phyloP scores from a whole-genome alignment of 1,140 invertebrate genomes.

The Drosophila lacteicornis region DNA sequence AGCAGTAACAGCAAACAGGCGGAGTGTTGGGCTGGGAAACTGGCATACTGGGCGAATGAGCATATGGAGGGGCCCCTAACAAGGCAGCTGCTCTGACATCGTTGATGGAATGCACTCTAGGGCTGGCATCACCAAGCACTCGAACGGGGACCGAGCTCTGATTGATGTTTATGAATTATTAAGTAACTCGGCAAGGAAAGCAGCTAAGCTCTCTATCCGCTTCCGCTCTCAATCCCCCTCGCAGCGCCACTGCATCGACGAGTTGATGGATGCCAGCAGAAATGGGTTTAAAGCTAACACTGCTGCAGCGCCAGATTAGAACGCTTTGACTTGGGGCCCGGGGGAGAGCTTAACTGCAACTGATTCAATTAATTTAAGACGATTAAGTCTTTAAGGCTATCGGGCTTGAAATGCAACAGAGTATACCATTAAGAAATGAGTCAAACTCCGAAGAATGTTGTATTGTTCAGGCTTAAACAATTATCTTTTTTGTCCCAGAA shows the following conservation, averaged over 20 bases:
- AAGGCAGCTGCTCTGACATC: conserved; percentile 31
- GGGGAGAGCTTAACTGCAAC: conserved; percentile 1
- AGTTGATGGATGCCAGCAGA: conserved; percentile 21
- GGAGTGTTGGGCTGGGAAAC: conserved; percentile 31
- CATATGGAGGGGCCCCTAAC: conserved; percentile 35
- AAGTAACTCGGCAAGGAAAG: conserved; percentile 45
- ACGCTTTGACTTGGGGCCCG: not conserved
- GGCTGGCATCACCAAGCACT: conserved; percentile 10
- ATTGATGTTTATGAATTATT: conserved; percentile 80
- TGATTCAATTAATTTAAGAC: conserved; percentile 14
- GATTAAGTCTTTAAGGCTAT: not conserved
- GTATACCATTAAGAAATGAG: not conserved
- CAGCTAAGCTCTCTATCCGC: conserved; percentile 20
- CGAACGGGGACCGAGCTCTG: conserved; percentile 35
- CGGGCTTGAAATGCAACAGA: not conserved
- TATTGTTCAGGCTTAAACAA: not conserved
- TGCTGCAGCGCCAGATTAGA: conserved; percentile 11
- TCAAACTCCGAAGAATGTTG: not conserved
- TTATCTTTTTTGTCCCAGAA: not conserved
- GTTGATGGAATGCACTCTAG: conserved; percentile 52
- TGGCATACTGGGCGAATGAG: conserved; percentile 11
- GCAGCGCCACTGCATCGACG: not conserved
- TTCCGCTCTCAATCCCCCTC: not conserved
- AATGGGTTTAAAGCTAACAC: conserved; percentile 5
- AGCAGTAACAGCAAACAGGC: conserved; percentile 18